A percentile compares a stretch with the other conserved stretches of the same genome.
Conservation (phyloP, 2,888 invertebrate genomes). For the Coenonympha arcania region DNA sequence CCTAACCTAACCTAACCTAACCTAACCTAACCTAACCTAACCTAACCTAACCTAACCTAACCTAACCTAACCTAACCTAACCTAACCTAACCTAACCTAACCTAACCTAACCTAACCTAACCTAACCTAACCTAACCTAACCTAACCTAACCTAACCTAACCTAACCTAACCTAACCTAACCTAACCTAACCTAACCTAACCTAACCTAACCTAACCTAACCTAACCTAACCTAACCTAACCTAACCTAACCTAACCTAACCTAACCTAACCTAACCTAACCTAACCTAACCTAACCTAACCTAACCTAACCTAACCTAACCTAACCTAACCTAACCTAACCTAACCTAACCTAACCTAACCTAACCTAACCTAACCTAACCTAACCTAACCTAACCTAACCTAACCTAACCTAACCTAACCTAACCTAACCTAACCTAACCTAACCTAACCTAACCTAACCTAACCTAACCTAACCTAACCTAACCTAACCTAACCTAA, state of each 20-base stretch:
- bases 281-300: not conserved
- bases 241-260: not conserved
- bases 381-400: slow-evolving; percentile 5
- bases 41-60: no score
- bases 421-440: not conserved
- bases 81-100: no score
- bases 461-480: not conserved
- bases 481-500: not conserved
- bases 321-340: not conserved
- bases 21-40: no score
- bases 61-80: no score
- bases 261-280: not conserved
- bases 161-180: no score
- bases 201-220: no score
- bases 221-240: no score
- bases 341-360: not conserved
- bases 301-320: not conserved
- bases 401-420: not conserved
- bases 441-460: not conserved
- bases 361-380: slow-evolving; percentile 3
- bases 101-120: no score
- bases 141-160: no score
- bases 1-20: no score
- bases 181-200: no score
- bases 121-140: no score